Percentiles rank a stretch among this genome's conserved stretches.
Conservation (phyloP, 2,113 vertebrate genomes). For the Malurus elegans region DNA sequence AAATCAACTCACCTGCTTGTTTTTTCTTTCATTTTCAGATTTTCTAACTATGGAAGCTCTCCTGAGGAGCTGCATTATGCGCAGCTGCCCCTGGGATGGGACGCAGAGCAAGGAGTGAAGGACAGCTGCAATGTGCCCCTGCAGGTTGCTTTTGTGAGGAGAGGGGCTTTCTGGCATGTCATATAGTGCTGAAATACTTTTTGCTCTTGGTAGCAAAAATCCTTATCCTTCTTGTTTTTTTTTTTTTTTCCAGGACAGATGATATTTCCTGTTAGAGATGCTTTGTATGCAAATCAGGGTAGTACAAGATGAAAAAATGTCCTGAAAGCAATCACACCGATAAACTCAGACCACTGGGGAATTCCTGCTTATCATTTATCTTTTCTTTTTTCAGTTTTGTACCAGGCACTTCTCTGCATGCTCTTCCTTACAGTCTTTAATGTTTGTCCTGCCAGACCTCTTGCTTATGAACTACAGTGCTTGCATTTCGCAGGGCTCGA, state of each 20-base stretch:
- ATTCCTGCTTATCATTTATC: conserved; percentile 12
- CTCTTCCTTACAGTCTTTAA: not conserved
- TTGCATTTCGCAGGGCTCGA: not conserved
- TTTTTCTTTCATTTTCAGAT: conserved; percentile 57
- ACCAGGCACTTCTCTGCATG: not conserved
- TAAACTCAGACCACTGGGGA: not conserved
- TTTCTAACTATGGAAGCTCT: conserved; percentile 37
- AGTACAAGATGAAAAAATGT: not conserved
- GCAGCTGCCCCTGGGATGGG: not conserved
- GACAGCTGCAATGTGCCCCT: not conserved
- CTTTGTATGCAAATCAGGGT: conserved; percentile 35
- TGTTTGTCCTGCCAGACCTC: not conserved
- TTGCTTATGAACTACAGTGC: not conserved
- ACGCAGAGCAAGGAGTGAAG: not conserved
- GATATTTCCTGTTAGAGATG: conserved; percentile 3
- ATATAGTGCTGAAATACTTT: not conserved
- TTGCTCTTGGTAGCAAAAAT: not conserved
- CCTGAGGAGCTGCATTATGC: not conserved
- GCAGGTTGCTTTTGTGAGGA: not conserved
- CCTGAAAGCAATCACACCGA: not conserved
- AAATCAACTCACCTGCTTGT: conserved; percentile 62
- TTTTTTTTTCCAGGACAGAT: not conserved
- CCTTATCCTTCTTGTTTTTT: not conserved
- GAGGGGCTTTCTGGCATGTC: not conserved
- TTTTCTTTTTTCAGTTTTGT: not conserved